Evolutionary conservation across 2,888 invertebrate genomes (phyloP), one percentile per base, ranked within the genome.

Genomic region (Phania funesta): DNA sequence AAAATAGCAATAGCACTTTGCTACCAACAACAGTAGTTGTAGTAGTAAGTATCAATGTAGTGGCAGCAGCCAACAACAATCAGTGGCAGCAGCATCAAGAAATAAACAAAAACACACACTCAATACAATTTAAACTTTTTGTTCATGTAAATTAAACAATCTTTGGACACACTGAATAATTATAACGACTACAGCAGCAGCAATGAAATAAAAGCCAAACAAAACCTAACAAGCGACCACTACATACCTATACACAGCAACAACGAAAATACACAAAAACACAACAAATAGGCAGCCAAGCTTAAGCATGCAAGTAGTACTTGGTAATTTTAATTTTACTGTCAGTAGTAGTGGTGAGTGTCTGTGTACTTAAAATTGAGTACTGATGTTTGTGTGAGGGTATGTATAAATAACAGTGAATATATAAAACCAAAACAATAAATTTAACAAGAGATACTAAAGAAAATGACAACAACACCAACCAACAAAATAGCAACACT

Each of bases 111-210:
- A 13, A 50, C 24, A 46, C 46, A 26, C 20, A 75, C 56, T 46
- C 56, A 73, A 18, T 60, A 73, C 16, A 67, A 74, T 50, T 77
- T 73, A 64, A 68, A 68, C 11, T 32, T 52, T 44, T 50, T 52
- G 64, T 24, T 64, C 62, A 82, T 82, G 78, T 82, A 74, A 78
- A 82, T 82, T 82, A 78, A 82, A 82, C 81, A 82, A 82, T 78
- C 70, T 82, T 74, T 54, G 56, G 58, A 78, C 56, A 64, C 64
- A 71, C 22, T 18, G 60, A 76, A 50, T 54, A 70, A 54, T 52
- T 58, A 60, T 9, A 67, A 29, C 29, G 44, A 65, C 20, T 41
- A 48, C 35, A 67, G 3, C 13, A 64, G 13, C 38, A 75, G 9
- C 54, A 32, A 56, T 5, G n/a, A 68, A 20, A 29, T 44, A 13